Conservation (phyloP, 2,797 vertebrate genomes). For the Dromococcyx pavoninus region DNA sequence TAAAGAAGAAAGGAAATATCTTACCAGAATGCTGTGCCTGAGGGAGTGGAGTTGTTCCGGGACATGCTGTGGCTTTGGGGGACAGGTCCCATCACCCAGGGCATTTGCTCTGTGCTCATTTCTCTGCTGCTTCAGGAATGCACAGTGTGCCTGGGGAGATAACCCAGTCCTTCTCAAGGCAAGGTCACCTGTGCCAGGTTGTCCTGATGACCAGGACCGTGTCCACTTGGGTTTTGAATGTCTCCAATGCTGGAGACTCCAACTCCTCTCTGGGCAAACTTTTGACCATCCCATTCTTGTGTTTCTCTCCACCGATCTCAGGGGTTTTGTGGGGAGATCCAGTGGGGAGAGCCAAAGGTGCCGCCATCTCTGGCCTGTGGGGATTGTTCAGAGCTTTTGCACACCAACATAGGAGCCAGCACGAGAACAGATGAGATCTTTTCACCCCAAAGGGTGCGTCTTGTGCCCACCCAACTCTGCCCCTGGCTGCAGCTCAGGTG, state of each 20-base stretch:
- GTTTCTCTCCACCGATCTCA: rapidly evolving
- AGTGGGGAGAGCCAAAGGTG: not conserved
- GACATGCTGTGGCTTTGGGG: not conserved
- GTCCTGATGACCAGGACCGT: not conserved
- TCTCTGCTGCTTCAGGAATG: not conserved
- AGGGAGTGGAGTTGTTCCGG: not conserved
- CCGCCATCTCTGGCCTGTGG: rapidly evolving
- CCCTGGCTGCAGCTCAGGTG: rapidly evolving
- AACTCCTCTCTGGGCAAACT: not conserved
- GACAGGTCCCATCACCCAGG: not conserved
- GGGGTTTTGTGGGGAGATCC: not conserved
- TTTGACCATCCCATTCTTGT: too few species aligned
- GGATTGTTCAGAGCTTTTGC: not conserved
- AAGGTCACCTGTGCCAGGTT: not conserved
- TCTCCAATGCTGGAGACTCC: not conserved
- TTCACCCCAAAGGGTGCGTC: not conserved
- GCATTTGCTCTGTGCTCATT: not conserved
- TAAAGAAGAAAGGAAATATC: not conserved
- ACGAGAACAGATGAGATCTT: not conserved
- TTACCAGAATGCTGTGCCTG: not conserved
- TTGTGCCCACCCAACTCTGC: not conserved
- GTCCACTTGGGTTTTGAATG: not conserved
- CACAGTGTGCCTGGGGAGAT: not conserved
- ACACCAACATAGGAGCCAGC: rapidly evolving
- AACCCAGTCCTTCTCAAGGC: not conserved